Conservation (phyloP, 2,113 vertebrate species). For the Nymphicus hollandicus region DNA sequence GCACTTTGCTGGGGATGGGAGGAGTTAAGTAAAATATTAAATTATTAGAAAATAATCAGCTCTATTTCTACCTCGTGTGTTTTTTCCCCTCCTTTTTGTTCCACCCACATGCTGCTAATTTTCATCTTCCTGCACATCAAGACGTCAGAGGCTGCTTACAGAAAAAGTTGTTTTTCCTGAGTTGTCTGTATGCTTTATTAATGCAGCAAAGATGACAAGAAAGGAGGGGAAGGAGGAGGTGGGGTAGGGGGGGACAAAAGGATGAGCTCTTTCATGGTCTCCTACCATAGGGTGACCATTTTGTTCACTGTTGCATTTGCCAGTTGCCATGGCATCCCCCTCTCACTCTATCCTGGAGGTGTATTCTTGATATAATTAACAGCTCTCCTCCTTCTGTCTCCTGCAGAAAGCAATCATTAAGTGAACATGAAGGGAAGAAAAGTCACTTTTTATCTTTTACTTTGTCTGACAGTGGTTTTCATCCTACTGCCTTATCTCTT, state of each 20-base stretch:
- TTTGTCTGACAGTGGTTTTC: neutral
- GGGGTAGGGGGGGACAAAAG: neutral
- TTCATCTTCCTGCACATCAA: slow-evolving; percentile 63
- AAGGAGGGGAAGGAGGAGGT: slow-evolving; percentile 27
- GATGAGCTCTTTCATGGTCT: slow-evolving; percentile 30
- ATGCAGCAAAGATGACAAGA: slow-evolving; percentile 4
- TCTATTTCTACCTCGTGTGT: slow-evolving; percentile 10
- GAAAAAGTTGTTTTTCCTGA: slow-evolving; percentile 58
- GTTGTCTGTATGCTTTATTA: slow-evolving; percentile 49
- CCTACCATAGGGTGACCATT: slow-evolving; percentile 63
- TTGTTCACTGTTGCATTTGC: slow-evolving; percentile 71
- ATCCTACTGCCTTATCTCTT: neutral
- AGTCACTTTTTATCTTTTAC: slow-evolving; percentile 26
- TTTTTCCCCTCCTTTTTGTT: slow-evolving; percentile 33
- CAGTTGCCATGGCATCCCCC: slow-evolving; percentile 84
- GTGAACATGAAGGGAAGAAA: slow-evolving; percentile 57
- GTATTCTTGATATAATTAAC: slow-evolving; percentile 77
- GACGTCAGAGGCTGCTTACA: slow-evolving; percentile 57
- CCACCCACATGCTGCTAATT: slow-evolving; percentile 64
- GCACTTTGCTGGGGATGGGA: neutral
- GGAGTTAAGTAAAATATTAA: slow-evolving; percentile 46
- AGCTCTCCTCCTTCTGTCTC: slow-evolving; percentile 80
- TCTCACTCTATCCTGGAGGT: slow-evolving; percentile 72
- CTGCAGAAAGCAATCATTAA: slow-evolving; percentile 78
- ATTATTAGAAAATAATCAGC: slow-evolving; percentile 57